A percentile compares a stretch with the other conserved stretches of the same genome.
Evolutionary conservation across 2,888 invertebrate species (phyloP).

Genomic region (Rhodophaea formosa): DNA sequence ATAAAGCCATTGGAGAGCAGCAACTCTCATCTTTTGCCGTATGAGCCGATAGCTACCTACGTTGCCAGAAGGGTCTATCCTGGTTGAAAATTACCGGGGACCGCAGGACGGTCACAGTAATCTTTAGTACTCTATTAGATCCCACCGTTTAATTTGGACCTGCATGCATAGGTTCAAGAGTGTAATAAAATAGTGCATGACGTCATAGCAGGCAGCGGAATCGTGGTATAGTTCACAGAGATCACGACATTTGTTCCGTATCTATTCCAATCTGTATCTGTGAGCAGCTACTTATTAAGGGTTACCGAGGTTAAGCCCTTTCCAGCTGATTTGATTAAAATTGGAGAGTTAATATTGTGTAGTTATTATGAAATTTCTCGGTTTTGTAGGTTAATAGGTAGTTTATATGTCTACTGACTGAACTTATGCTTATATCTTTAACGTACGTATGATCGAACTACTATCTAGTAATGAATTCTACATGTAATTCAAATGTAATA

Average conservation of each 20-base stretch:
- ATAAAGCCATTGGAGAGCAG: too few relatives aligned
- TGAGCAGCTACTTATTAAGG: conserved; percentile 1
- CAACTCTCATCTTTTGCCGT: too few relatives aligned
- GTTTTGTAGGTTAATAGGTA: not conserved
- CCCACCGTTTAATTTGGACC: not conserved
- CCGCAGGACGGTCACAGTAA: too few relatives aligned
- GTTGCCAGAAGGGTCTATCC: too few relatives aligned
- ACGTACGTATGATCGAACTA: too few relatives aligned
- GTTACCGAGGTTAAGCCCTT: conserved; percentile 7
- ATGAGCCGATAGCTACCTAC: too few relatives aligned
- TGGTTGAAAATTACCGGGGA: too few relatives aligned
- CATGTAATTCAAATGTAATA: too few relatives aligned
- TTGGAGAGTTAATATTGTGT: conserved; percentile 8
- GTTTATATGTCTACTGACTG: too few relatives aligned
- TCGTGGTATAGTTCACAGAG: not conserved
- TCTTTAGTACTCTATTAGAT: too few relatives aligned
- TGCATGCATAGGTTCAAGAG: not conserved
- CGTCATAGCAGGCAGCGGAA: not conserved
- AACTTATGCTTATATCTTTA: too few relatives aligned
- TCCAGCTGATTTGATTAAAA: conserved; percentile 11
- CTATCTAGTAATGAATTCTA: too few relatives aligned
- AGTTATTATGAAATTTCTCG: not conserved
- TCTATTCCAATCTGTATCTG: conserved; percentile 5
- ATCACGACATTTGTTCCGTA: conserved; percentile 2
- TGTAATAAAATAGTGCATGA: not conserved